Evolutionary conservation across 1,140 invertebrate genomes (phyloP).

Genomic region (Solenopsis fugax): DNA sequence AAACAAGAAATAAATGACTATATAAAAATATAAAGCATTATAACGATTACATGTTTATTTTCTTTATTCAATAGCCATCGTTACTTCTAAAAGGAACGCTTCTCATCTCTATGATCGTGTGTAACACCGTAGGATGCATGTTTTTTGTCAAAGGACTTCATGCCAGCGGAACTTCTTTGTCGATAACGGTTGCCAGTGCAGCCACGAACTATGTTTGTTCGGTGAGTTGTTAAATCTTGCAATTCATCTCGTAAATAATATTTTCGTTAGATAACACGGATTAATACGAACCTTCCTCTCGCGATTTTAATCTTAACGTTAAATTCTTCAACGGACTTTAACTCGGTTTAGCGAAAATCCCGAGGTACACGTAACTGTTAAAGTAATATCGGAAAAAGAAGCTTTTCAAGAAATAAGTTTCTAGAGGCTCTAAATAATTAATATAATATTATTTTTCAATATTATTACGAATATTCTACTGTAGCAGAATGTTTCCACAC

Average conservation of each 20-base stretch:
- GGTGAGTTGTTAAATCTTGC: conserved; percentile 84
- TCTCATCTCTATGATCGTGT: conserved; percentile 87
- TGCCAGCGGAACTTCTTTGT: conserved; percentile 87
- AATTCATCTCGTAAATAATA: conserved; percentile 36
- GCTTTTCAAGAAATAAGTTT: neutral
- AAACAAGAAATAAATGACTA: neutral
- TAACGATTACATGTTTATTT: conserved; percentile 11
- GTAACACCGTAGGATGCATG: conserved; percentile 88
- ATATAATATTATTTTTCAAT: neutral
- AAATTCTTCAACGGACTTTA: neutral
- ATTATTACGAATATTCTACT: no score
- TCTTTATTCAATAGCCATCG: conserved; percentile 18
- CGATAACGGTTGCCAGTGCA: conserved; percentile 88
- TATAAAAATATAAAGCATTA: neutral
- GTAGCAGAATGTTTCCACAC: no score
- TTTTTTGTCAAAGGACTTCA: conserved; percentile 89
- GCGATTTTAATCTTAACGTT: neutral
- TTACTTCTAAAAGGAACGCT: conserved; percentile 81
- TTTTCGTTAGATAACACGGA: neutral
- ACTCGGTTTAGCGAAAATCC: neutral
- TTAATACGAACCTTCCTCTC: neutral
- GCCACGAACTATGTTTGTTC: conserved; percentile 89
- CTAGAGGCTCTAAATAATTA: neutral
- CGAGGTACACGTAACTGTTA: neutral
- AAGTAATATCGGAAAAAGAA: neutral